Evolutionary conservation across 1,140 invertebrate species (phyloP).

Genomic region (Mercenaria mercenaria): DNA sequence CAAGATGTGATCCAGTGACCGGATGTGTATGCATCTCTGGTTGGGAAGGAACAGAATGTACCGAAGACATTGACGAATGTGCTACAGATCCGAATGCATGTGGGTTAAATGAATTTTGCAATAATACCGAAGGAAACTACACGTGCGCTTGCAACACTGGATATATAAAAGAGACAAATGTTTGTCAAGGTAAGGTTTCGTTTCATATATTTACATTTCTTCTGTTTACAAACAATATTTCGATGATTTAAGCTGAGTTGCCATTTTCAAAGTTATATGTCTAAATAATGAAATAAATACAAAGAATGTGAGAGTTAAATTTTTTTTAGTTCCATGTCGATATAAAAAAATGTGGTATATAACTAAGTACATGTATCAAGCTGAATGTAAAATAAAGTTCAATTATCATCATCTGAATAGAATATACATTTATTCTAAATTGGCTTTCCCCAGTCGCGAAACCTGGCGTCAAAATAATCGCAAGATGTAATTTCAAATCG

Average conservation of each 20-base stretch:
- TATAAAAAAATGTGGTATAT: too few relatives aligned
- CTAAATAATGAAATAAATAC: too few relatives aligned
- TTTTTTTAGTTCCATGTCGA: too few relatives aligned
- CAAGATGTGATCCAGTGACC: conserved; percentile 12
- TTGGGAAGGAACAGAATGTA: conserved; percentile 13
- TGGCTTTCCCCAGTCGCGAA: too few relatives aligned
- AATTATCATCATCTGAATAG: too few relatives aligned
- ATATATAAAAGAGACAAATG: not conserved
- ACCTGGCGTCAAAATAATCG: too few relatives aligned
- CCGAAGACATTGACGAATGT: conserved; percentile 46
- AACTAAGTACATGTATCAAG: too few relatives aligned
- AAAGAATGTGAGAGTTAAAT: too few relatives aligned
- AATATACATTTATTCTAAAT: too few relatives aligned
- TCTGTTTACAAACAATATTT: not conserved
- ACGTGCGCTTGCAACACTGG: conserved; percentile 22
- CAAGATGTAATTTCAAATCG: too few relatives aligned
- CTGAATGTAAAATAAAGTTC: too few relatives aligned
- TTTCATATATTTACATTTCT: not conserved
- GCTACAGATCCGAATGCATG: not conserved
- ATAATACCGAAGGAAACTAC: not conserved
- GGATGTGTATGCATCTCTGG: conserved; percentile 59
- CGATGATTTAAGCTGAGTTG: not conserved
- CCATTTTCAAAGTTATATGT: too few relatives aligned
- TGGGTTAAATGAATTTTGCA: not conserved
- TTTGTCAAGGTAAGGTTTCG: not conserved